These are phyloP conservation scores for Macrocentrus cingulum DNA, from an alignment of 1,140 invertebrate genomes.

Conservation along the genomic window DNA sequence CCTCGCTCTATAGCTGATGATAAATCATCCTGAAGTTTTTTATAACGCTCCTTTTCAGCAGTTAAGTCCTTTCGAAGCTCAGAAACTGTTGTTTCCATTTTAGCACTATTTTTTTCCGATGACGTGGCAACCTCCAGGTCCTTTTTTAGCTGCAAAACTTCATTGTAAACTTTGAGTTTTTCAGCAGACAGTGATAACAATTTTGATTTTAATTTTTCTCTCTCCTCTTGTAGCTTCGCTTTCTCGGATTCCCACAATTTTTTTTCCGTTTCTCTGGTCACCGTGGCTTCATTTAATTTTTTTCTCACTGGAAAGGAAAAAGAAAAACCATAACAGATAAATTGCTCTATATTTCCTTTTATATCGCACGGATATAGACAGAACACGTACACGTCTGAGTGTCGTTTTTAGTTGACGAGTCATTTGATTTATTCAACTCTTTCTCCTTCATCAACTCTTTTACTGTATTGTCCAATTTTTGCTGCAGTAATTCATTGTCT, in stretches of 20 bases:
- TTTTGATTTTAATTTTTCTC: conserved; percentile 63
- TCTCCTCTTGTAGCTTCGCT: conserved; percentile 61
- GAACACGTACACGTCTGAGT: conserved; percentile 39
- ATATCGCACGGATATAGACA: no score
- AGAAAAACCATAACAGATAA: conserved; percentile 2
- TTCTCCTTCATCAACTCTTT: conserved; percentile 53
- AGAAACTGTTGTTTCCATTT: conserved; percentile 45
- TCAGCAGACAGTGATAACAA: conserved; percentile 53
- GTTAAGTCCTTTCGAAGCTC: conserved; percentile 50
- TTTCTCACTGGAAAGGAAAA: conserved; percentile 52
- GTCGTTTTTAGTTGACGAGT: conserved; percentile 46
- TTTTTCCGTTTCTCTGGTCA: conserved; percentile 60
- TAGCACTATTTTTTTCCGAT: conserved; percentile 47
- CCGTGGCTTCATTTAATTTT: conserved; percentile 61
- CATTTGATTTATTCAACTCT: conserved; percentile 57
- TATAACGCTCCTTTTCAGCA: conserved; percentile 49
- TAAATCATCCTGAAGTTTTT: conserved; percentile 55
- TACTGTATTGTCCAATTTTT: conserved; percentile 48
- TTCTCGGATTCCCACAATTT: conserved; percentile 61
- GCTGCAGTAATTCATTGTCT: conserved; percentile 50
- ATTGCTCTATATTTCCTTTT: no score
- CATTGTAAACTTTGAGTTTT: conserved; percentile 53
- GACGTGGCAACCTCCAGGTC: conserved; percentile 47
- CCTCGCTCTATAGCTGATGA: conserved; percentile 44
- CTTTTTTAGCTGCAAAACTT: conserved; percentile 53